Conservation (phyloP, 2,113 vertebrate species). For the Clinocottus analis region DNA sequence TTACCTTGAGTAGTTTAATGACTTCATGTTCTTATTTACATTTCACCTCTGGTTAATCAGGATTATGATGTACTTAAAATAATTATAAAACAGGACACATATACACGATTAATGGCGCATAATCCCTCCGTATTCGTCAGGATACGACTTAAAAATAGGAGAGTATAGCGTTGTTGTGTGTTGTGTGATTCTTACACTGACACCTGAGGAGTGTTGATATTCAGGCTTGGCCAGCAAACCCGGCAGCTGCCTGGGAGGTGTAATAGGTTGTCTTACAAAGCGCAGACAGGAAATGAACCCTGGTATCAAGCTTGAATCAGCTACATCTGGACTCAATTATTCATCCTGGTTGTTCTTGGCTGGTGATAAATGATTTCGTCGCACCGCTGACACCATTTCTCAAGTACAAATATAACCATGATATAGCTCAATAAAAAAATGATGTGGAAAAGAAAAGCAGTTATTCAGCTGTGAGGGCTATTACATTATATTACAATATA, state of each 20-base stretch:
- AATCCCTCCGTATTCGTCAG: background rate
- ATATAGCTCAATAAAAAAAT: constrained; percentile 43
- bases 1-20: too few relatives aligned
- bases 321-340: constrained; percentile 98
- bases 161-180: constrained; percentile 19
- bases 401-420: constrained; percentile 75
- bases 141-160: constrained; percentile 22
- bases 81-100: background rate
- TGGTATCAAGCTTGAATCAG: constrained; percentile 95
- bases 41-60: background rate
- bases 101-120: background rate
- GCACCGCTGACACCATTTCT: constrained; percentile 90
- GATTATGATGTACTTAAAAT: background rate
- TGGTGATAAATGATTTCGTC: constrained; percentile 98
- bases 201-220: constrained; percentile 90
- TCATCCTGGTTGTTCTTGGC: constrained; percentile 88
- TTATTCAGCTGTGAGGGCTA: constrained; percentile 35
- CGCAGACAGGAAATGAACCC: constrained; percentile 99
- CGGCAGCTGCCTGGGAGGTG: constrained; percentile 93
- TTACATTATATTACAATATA: constrained; percentile 17
- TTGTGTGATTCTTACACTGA: constrained; percentile 67
- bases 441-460: constrained; percentile 3
- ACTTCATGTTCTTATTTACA: background rate
- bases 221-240: constrained; percentile 86
- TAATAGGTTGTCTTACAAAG: constrained; percentile 97